phyloP scores from a whole-genome alignment of 2,888 invertebrate species.

The Bembecia ichneumoniformis region DNA sequence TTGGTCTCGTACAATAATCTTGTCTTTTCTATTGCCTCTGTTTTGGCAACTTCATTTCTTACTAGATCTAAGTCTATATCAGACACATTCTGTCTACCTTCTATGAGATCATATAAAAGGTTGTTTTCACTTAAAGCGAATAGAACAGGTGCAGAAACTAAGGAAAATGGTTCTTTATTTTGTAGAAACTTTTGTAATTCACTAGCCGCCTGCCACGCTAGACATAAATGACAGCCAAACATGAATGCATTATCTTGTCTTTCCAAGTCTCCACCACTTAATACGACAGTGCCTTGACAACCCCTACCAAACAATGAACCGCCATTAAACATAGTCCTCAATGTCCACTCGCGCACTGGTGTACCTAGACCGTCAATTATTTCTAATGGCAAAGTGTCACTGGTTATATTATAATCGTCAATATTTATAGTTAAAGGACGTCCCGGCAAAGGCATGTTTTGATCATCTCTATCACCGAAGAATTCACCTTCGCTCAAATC shows the following conservation, averaged over 20 bases:
- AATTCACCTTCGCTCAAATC: slow-evolving; percentile 90
- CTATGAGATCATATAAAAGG: slow-evolving; percentile 69
- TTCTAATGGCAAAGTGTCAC: slow-evolving; percentile 50
- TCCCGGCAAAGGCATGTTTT: slow-evolving; percentile 81
- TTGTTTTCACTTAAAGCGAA: slow-evolving; percentile 85
- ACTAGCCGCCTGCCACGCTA: slow-evolving; percentile 82
- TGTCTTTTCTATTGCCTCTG: slow-evolving; percentile 48
- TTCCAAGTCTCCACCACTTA: slow-evolving; percentile 77
- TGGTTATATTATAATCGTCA: slow-evolving; percentile 38
- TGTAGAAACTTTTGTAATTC: slow-evolving; percentile 58
- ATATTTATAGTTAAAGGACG: slow-evolving; percentile 45
- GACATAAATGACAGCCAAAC: slow-evolving; percentile 85
- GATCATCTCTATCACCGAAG: slow-evolving; percentile 79
- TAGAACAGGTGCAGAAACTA: slow-evolving; percentile 87
- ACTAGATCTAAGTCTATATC: slow-evolving; percentile 74
- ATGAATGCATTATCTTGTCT: slow-evolving; percentile 81
- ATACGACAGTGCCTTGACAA: slow-evolving; percentile 83
- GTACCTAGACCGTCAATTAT: slow-evolving; percentile 59
- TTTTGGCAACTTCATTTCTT: slow-evolving; percentile 46
- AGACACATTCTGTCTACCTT: slow-evolving; percentile 69
- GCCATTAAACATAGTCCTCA: slow-evolving; percentile 79
- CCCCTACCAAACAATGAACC: slow-evolving; percentile 79
- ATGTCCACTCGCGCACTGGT: slow-evolving; percentile 79
- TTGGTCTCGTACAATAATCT: slow-evolving; percentile 38
- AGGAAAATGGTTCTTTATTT: slow-evolving; percentile 73